A percentile compares a stretch with the other conserved stretches of the same genome.
Conservation (phyloP, 2,888 invertebrate genomes). For the Dryadula phaetusa region DNA sequence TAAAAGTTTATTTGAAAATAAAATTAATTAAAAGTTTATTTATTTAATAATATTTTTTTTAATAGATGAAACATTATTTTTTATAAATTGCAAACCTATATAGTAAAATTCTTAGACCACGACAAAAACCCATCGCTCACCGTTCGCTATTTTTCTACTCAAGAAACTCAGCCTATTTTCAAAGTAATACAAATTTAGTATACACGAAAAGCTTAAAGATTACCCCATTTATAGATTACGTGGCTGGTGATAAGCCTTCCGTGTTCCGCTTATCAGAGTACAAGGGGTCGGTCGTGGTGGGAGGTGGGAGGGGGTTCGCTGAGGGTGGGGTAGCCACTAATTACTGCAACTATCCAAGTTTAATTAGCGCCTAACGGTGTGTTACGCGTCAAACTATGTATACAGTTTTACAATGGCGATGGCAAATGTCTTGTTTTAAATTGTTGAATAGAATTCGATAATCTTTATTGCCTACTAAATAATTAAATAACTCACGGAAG, state of each 20-base stretch:
- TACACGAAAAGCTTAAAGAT: slow-evolving; percentile 41
- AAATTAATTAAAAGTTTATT: no score
- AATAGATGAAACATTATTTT: no score
- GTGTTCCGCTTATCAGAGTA: slow-evolving; percentile 42
- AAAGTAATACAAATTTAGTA: slow-evolving; percentile 30
- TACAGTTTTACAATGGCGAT: slow-evolving; percentile 21
- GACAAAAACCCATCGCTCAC: not conserved
- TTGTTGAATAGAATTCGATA: no score
- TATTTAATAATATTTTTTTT: no score
- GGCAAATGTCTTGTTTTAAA: slow-evolving; percentile 3
- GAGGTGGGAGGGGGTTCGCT: not conserved
- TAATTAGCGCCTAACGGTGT: slow-evolving; percentile 36
- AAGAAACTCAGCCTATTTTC: slow-evolving; percentile 15
- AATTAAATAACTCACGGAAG: no score
- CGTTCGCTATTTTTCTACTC: slow-evolving; percentile 5
- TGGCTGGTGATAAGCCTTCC: slow-evolving; percentile 43
- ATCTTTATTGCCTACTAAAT: no score
- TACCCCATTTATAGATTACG: slow-evolving; percentile 37
- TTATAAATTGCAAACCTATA: no score
- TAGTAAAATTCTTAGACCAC: no score
- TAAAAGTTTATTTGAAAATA: no score
- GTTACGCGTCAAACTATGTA: slow-evolving; percentile 30
- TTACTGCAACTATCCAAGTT: slow-evolving; percentile 43
- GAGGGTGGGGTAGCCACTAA: slow-evolving; percentile 28
- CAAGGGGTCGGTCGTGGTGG: slow-evolving; percentile 1